These are phyloP conservation scores for Sebastes kiyomatsui DNA, from an alignment of 2,797 vertebrate species.

Conservation along the genomic window DNA sequence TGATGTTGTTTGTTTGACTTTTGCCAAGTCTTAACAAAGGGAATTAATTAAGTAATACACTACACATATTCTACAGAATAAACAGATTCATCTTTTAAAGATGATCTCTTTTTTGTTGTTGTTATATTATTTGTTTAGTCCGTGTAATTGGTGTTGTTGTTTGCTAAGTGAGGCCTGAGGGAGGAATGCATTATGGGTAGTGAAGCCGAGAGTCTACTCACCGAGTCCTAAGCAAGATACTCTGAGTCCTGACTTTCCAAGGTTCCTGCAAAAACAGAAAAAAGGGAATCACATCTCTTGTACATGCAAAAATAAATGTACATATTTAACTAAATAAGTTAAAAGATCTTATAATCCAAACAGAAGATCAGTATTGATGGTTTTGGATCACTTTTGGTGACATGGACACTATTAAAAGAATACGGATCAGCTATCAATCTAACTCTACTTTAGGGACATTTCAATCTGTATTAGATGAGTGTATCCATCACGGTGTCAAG, in stretches of 20 bases:
- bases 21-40: background rate
- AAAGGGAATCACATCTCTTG: background rate
- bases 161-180: background rate
- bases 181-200: background rate
- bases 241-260: constrained; percentile 94
- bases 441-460: background rate
- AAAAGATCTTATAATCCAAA: background rate
- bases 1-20: background rate
- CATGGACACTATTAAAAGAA: background rate
- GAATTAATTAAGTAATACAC: background rate
- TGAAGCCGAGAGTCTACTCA: constrained; percentile 78
- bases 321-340: background rate
- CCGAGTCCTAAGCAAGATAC: constrained; percentile 94
- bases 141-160: background rate
- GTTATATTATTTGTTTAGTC: background rate
- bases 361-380: background rate
- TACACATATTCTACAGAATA: background rate
- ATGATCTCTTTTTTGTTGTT: background rate
- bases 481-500: background rate
- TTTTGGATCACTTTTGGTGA: background rate
- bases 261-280: constrained; percentile 85
- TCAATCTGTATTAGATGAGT: background rate
- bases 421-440: background rate
- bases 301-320: background rate
- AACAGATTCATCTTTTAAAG: background rate